A percentile compares a stretch with the other conserved stretches of the same genome.
These are phyloP conservation scores for Pelodiscus sinensis DNA, from an alignment of 2,113 vertebrate genomes.

Conservation along the genomic window DNA sequence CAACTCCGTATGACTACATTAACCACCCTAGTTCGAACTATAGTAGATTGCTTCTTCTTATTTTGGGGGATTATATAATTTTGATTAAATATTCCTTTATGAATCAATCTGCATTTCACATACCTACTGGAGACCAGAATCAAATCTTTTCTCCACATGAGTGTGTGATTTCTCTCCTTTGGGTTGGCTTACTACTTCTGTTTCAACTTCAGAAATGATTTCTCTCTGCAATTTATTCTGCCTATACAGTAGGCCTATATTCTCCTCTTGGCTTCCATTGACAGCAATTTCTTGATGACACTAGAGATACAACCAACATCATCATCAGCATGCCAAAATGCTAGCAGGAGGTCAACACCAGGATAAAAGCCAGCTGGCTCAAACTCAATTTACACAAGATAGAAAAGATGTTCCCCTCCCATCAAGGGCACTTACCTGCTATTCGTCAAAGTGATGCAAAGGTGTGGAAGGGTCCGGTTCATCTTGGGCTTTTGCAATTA, in stretches of 20 bases:
- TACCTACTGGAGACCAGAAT: neutral
- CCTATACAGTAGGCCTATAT: neutral
- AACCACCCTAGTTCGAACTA: too few species aligned
- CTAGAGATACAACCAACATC: neutral
- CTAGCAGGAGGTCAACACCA: neutral
- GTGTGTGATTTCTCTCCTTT: constrained; percentile 42
- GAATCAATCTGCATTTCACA: constrained; percentile 48
- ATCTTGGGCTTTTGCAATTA: neutral
- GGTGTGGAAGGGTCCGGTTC: neutral
- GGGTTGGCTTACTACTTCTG: constrained; percentile 48
- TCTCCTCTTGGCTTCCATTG: neutral
- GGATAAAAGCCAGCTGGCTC: neutral
- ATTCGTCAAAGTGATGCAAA: neutral
- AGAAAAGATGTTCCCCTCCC: neutral
- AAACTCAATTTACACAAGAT: neutral
- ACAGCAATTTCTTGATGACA: neutral
- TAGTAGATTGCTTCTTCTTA: constrained; percentile 1
- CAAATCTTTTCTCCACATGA: neutral
- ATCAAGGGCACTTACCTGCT: neutral
- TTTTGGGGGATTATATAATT: constrained; percentile 31
- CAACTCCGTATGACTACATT: too few species aligned
- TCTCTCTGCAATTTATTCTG: neutral
- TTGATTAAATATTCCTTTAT: constrained; percentile 61
- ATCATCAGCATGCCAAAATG: neutral
- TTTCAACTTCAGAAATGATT: constrained; percentile 24